phyloP scores from a whole-genome alignment of 92 coral and sea anemone species.

The Nematostella vectensis region DNA sequence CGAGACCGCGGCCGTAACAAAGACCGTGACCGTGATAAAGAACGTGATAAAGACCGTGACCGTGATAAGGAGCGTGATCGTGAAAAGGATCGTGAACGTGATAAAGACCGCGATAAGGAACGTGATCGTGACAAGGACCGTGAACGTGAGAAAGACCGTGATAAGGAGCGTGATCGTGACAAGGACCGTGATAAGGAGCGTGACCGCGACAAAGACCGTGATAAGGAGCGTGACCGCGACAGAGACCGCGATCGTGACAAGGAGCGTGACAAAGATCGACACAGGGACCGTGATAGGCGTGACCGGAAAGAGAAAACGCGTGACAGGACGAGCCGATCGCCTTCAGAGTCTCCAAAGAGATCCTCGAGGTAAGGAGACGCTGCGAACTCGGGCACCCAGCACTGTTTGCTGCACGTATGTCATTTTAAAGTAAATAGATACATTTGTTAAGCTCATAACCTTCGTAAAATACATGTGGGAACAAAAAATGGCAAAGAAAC shows the following conservation, averaged over 20 bases:
- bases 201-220: constrained; percentile 38
- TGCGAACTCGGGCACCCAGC: too few relatives aligned
- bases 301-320: background rate
- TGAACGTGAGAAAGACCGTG: constrained; percentile 29
- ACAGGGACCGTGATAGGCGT: constrained; percentile 24
- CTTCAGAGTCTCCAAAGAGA: constrained; percentile 53
- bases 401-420: too few relatives aligned
- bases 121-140: constrained; percentile 10
- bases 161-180: constrained; percentile 24
- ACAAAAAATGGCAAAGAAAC: too few relatives aligned
- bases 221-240: constrained; percentile 21
- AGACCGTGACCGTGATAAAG: constrained; percentile 27
- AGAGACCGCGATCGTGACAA: constrained; percentile 7
- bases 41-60: constrained; percentile 27
- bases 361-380: constrained; percentile 19
- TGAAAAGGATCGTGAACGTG: constrained; percentile 11
- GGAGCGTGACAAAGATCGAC: constrained; percentile 9
- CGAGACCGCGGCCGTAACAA: constrained; percentile 15
- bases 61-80: constrained; percentile 16
- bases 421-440: too few relatives aligned
- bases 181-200: constrained; percentile 18
- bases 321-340: constrained; percentile 31
- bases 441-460: too few relatives aligned
- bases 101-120: constrained; percentile 27
- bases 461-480: too few relatives aligned